These are phyloP conservation scores for Villa cingulata DNA, from an alignment of 2,888 invertebrate species.

Conservation along the genomic window DNA sequence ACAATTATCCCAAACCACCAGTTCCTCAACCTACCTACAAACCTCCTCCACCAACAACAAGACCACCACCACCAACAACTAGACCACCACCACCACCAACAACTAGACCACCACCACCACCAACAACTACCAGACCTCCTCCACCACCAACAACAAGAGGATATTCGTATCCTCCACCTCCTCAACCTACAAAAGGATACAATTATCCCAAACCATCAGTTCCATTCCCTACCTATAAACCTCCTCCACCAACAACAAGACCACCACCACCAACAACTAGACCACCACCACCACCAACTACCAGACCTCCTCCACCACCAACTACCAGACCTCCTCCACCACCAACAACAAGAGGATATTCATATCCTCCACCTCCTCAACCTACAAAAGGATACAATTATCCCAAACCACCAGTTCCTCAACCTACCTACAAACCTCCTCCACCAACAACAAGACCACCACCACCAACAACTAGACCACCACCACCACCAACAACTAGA, in stretches of 20 bases:
- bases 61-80: slow-evolving; percentile 15
- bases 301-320: background rate
- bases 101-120: slow-evolving; percentile 12
- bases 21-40: too few species aligned
- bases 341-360: slow-evolving; percentile 3
- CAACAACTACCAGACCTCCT: slow-evolving; percentile 10
- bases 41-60: slow-evolving; percentile 11
- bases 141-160: slow-evolving; percentile 12
- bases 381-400: slow-evolving; percentile 6
- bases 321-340: slow-evolving; percentile 6
- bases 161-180: slow-evolving; percentile 17
- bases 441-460: slow-evolving; percentile 14
- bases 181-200: slow-evolving; percentile 6
- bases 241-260: slow-evolving; percentile 8
- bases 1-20: slow-evolving; percentile 10
- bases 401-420: slow-evolving; percentile 6
- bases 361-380: slow-evolving; percentile 1
- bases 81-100: slow-evolving; percentile 15
- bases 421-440: too few species aligned
- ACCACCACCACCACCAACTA: slow-evolving; percentile 7
- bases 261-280: slow-evolving; percentile 16
- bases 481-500: slow-evolving; percentile 17
- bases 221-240: background rate
- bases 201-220: slow-evolving; percentile 1
- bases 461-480: slow-evolving; percentile 16